phyloP scores from a whole-genome alignment of 1,140 invertebrate species.

The Plectrocnemia conspersa region DNA sequence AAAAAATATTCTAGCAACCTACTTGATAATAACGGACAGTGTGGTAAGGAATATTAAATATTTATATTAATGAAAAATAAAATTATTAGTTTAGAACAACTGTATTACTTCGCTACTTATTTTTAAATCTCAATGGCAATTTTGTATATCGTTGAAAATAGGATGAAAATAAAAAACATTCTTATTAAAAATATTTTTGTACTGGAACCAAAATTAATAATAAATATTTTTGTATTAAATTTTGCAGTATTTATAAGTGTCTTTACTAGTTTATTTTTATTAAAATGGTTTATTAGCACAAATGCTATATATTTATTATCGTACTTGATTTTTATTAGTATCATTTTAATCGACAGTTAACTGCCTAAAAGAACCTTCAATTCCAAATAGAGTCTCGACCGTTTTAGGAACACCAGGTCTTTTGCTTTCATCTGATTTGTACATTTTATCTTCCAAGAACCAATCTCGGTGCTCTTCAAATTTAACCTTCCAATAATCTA shows the following conservation, averaged over 20 bases:
- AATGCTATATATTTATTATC: not conserved
- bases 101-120: too few relatives aligned
- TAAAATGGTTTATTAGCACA: constrained; percentile 61
- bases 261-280: constrained; percentile 39
- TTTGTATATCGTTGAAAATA: too few relatives aligned
- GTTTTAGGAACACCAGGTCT: constrained; percentile 51
- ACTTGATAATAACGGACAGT: too few relatives aligned
- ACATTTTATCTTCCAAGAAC: constrained; percentile 51
- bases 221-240: not conserved
- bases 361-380: constrained; percentile 58
- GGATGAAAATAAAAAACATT: too few relatives aligned
- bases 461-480: constrained; percentile 42
- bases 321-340: not conserved
- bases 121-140: too few relatives aligned
- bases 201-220: too few relatives aligned
- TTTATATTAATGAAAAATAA: too few relatives aligned
- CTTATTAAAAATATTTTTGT: too few relatives aligned
- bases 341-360: constrained; percentile 46
- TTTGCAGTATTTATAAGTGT: not conserved
- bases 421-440: constrained; percentile 55
- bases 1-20: too few relatives aligned
- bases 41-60: too few relatives aligned
- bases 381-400: constrained; percentile 49
- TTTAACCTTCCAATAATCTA: constrained; percentile 43
- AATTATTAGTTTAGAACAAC: too few relatives aligned